A percentile compares a stretch with the other conserved stretches of the same genome.
Conservation (phyloP, 2,888 invertebrate genomes). For the Orthosia gothica region DNA sequence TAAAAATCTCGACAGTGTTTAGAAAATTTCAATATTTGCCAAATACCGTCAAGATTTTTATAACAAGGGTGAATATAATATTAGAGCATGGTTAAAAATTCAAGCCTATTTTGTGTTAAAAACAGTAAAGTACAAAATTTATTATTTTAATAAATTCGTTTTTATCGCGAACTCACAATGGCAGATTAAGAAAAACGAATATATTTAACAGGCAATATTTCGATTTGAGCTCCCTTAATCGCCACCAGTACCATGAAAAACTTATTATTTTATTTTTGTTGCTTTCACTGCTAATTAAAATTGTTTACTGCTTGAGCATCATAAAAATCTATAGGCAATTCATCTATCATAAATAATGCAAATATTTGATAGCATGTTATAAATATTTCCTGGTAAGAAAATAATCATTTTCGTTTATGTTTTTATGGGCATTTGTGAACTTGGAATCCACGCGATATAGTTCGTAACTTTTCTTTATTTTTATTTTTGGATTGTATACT, state of each 20-base stretch:
- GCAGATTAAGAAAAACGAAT: background rate
- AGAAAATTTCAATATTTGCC: too few species aligned
- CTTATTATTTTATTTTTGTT: conserved; percentile 50
- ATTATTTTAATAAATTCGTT: conserved; percentile 3
- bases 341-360: conserved; percentile 46
- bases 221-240: conserved; percentile 42
- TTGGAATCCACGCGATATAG: too few species aligned
- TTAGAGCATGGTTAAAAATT: background rate
- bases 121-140: background rate
- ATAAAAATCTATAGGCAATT: conserved; percentile 58
- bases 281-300: conserved; percentile 56
- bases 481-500: too few species aligned
- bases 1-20: too few species aligned
- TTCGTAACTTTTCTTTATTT: too few species aligned
- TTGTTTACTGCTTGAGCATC: conserved; percentile 61
- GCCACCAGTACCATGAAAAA: conserved; percentile 50
- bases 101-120: background rate
- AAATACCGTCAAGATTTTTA: too few species aligned
- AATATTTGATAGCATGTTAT: conserved; percentile 45
- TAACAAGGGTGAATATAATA: too few species aligned
- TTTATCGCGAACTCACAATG: conserved; percentile 23
- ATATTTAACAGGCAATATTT: conserved; percentile 37
- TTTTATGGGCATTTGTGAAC: background rate
- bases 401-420: background rate
- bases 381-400: conserved; percentile 23